Evolutionary conservation across 1,140 invertebrate genomes (phyloP).

Genomic region (Laupala kohalensis): DNA sequence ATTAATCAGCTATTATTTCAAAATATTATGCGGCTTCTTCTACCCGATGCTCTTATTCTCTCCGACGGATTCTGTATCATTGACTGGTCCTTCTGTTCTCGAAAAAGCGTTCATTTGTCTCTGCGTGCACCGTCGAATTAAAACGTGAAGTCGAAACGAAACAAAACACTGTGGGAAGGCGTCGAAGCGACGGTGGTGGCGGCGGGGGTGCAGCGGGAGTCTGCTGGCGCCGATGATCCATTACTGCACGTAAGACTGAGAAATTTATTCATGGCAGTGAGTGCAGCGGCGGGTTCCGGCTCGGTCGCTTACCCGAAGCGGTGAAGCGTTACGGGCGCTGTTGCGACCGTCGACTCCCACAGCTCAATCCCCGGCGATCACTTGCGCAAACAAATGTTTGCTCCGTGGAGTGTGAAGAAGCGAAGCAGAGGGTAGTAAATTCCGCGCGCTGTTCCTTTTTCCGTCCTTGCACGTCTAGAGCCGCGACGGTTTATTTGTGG

Average conservation of each 20-base stretch:
- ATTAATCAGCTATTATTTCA: not conserved
- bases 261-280: not conserved
- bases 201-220: too few relatives aligned
- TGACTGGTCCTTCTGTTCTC: not conserved
- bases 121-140: not conserved
- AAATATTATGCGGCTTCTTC: not conserved
- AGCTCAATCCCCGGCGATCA: not conserved
- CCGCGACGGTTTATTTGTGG: not conserved
- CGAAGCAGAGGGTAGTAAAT: not conserved
- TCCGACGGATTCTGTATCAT: not conserved
- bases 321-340: not conserved
- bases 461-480: not conserved
- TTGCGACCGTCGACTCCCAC: too few relatives aligned
- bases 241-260: not conserved
- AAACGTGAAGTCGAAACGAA: not conserved
- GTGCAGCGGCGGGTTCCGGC: too few relatives aligned
- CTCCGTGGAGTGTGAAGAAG: not conserved
- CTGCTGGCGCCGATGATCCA: not conserved
- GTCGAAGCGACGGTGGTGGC: not conserved
- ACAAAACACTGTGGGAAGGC: not conserved
- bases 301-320: not conserved
- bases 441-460: not conserved
- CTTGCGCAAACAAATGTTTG: not conserved
- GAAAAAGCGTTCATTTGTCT: not conserved
- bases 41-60: not conserved